These are phyloP conservation scores for Chanos chanos DNA, from an alignment of 2,797 vertebrate genomes.

Conservation along the genomic window DNA sequence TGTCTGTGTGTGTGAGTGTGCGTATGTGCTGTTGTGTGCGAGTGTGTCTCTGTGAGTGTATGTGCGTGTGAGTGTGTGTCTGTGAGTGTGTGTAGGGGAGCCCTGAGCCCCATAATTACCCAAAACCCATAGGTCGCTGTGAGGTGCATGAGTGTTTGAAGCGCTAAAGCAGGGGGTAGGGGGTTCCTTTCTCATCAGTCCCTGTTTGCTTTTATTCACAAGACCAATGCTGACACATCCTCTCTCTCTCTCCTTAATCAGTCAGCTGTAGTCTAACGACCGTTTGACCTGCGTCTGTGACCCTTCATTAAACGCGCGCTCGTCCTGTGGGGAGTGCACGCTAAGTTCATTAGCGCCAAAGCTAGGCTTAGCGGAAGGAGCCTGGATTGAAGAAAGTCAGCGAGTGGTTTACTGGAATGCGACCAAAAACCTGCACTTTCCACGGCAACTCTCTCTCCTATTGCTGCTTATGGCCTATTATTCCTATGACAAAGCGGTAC, in stretches of 20 bases:
- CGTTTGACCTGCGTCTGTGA: slow-evolving; percentile 49
- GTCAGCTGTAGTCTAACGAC: slow-evolving; percentile 50
- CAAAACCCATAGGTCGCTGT: background rate
- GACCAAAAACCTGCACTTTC: slow-evolving; percentile 7
- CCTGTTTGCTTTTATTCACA: slow-evolving; percentile 25
- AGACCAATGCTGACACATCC: background rate
- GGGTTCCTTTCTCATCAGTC: background rate
- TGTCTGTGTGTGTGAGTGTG: no score
- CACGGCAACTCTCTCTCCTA: no score
- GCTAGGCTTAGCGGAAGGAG: slow-evolving; percentile 19
- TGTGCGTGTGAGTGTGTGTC: no score
- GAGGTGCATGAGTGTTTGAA: slow-evolving; percentile 28
- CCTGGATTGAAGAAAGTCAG: slow-evolving; percentile 42
- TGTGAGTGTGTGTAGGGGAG: no score
- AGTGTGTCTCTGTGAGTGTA: no score
- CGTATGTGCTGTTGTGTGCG: no score
- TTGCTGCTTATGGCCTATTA: no score
- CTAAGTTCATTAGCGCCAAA: slow-evolving; percentile 49
- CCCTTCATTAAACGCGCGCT: slow-evolving; percentile 41
- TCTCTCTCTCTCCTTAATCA: slow-evolving; percentile 51
- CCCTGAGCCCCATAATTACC: slow-evolving; percentile 14
- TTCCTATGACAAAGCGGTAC: no score
- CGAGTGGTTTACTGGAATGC: slow-evolving; percentile 24
- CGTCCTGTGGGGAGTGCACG: slow-evolving; percentile 9
- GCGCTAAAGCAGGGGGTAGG: slow-evolving; percentile 13